Base-by-base conservation (phyloP, 1,140 invertebrate species). In the Ladona fulva region DNA sequence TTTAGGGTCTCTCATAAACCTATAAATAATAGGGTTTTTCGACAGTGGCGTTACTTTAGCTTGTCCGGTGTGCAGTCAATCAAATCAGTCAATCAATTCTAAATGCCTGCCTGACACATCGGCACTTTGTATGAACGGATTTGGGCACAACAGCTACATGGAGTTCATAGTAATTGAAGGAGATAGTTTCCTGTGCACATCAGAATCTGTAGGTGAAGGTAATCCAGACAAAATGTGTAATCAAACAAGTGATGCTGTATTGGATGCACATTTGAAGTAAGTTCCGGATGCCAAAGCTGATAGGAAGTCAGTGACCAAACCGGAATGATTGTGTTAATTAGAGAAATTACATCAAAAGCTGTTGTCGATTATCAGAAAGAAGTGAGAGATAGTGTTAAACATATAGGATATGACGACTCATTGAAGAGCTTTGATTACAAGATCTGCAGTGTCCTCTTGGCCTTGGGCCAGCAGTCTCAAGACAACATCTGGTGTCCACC, bases 161-260 rank as follows among this genome's bases (percentile, higher is more conserved):
- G 86, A 87, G 80, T 86, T 87, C 37, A 93, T 94, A 83, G 90
- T 94, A 84, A 91, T 92, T 83, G 92, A 95, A 85, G 92, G 91
- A 82, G 93, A 94, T 82, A 91, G 92, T 81, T 99, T 99, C 86
- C 90, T 99, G 42, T 99, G 99, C 87, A 99, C 97, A 75, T 99
- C 97, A 25, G 98, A 99, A 89, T 99, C 97, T 76, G 98, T 99
- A 77, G 97, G 97, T 82, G 98, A 99, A 88, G 97, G 97, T 82
- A 97, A 99, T 89, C 97, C 98, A 98, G 97, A 99, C 85, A 99
- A 99, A 92, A 97, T 99, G 91, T 99, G 97, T 84, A 98, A 99
- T 87, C 97, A 99, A 87, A 97, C 99, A 82, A 98, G 96, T 87
- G 98, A 99, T 89, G 97, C 98, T 80, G 94, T 99, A 83, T 88